Percentiles rank a stretch among this genome's conserved stretches.
phyloP scores from a whole-genome alignment of 2,113 vertebrate genomes.

The Colinus virginianus region DNA sequence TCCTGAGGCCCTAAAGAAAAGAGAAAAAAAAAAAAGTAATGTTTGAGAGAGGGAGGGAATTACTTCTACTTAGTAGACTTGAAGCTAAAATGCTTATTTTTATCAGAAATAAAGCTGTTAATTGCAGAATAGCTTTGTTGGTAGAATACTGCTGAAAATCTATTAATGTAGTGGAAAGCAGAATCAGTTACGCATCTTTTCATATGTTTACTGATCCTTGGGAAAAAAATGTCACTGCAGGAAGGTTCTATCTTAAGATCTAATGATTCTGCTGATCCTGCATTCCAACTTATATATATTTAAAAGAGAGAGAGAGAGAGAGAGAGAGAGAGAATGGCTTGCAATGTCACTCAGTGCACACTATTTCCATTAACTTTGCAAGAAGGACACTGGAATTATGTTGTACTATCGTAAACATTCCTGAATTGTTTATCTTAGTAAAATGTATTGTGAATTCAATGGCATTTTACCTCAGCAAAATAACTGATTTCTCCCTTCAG shows the following conservation, averaged over 20 bases:
- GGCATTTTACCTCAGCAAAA: neutral
- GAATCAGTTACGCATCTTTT: neutral
- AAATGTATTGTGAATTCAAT: conserved; percentile 4
- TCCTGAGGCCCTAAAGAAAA: neutral
- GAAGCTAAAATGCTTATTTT: conserved; percentile 12
- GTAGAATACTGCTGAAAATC: conserved; percentile 26
- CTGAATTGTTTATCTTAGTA: neutral
- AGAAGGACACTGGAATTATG: neutral
- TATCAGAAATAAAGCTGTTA: conserved; percentile 8
- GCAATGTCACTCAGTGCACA: neutral
- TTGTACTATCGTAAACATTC: neutral
- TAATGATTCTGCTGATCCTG: neutral
- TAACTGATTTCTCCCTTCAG: neutral
- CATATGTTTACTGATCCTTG: neutral
- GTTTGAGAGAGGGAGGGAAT: neutral
- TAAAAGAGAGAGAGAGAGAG: neutral
- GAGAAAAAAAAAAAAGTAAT: neutral
- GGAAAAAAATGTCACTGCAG: neutral
- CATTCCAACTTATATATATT: neutral
- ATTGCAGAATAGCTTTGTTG: neutral
- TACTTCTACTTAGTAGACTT: neutral
- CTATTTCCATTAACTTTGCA: neutral
- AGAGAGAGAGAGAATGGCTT: neutral
- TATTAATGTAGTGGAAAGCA: neutral
- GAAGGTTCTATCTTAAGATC: neutral